Evolutionary conservation across 2,113 vertebrate genomes (phyloP).

Genomic region (Tyto alba): DNA sequence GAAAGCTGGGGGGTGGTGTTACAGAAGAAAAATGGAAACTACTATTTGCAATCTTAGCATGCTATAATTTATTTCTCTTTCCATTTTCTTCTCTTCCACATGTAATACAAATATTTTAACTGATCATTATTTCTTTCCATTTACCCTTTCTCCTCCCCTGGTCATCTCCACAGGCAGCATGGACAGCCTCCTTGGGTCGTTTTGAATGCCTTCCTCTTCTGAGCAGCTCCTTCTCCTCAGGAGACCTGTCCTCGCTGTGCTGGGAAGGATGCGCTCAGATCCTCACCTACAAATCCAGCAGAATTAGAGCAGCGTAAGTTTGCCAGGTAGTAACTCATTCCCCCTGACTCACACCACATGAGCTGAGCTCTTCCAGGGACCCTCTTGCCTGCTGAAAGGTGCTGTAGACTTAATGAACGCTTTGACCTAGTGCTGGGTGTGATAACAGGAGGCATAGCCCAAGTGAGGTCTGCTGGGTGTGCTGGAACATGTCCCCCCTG

Average conservation of each 20-base stretch:
- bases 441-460: background rate
- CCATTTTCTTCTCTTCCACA: background rate
- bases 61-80: background rate
- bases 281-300: background rate
- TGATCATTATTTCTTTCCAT: background rate
- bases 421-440: rapidly evolving
- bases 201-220: background rate
- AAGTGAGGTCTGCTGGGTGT: background rate
- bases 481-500: background rate
- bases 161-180: background rate
- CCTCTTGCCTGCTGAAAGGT: background rate
- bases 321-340: background rate
- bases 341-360: rapidly evolving
- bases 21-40: background rate
- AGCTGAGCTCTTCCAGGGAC: background rate
- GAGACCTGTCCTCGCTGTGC: background rate
- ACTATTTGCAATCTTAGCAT: background rate
- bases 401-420: rapidly evolving
- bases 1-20: background rate
- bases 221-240: background rate
- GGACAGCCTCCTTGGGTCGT: rapidly evolving
- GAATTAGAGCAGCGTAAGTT: background rate
- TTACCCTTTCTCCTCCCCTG: background rate
- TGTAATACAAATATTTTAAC: background rate
- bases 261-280: rapidly evolving